Evolutionary conservation across 2,797 vertebrate species (phyloP).

Genomic region (Gadopsis bispinosus): DNA sequence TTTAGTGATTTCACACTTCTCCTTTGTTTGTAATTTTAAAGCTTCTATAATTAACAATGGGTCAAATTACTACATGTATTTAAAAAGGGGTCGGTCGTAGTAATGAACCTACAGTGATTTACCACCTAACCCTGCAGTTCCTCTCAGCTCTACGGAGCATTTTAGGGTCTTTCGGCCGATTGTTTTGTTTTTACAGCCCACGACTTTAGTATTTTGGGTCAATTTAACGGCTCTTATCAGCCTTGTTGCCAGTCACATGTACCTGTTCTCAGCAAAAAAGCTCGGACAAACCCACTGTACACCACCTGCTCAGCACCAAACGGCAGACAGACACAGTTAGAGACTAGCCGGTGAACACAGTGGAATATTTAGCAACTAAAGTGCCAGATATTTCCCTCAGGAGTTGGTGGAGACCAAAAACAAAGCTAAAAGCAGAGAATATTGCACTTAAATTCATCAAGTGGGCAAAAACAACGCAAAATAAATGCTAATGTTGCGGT

Average conservation of each 20-base stretch:
- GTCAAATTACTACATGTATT: neutral
- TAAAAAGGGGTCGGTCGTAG: no score
- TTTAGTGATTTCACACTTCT: neutral
- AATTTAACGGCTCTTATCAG: neutral
- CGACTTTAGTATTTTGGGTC: neutral
- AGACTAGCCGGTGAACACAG: neutral
- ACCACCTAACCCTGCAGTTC: neutral
- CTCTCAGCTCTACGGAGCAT: neutral
- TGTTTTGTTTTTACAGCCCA: neutral
- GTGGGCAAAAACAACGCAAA: neutral
- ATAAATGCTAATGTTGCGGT: neutral
- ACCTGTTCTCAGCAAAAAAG: no score
- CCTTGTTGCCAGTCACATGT: neutral
- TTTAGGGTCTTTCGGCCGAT: neutral
- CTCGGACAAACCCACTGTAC: neutral
- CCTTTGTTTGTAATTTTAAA: neutral
- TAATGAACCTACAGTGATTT: neutral
- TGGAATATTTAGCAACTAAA: neutral
- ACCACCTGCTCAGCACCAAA: neutral
- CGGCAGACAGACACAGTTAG: neutral
- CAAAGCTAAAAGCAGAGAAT: neutral
- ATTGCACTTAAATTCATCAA: neutral
- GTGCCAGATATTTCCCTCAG: neutral
- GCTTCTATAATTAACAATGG: neutral
- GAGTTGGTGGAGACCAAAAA: neutral